Percentiles rank a stretch among this genome's conserved stretches.
These are phyloP conservation scores for Megaceryle torquata DNA, from an alignment of 2,113 vertebrate species.

Conservation along the genomic window DNA sequence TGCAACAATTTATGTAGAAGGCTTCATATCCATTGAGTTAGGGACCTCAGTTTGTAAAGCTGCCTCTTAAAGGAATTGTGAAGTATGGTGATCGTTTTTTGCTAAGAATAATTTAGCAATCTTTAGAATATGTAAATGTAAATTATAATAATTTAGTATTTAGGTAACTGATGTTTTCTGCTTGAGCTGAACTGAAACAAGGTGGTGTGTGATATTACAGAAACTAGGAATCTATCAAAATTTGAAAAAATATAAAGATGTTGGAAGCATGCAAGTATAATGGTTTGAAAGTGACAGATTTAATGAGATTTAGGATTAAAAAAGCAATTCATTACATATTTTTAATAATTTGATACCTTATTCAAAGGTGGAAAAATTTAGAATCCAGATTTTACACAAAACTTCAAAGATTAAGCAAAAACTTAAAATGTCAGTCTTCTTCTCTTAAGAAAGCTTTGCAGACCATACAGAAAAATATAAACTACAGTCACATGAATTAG, in stretches of 20 bases:
- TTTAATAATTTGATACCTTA: neutral
- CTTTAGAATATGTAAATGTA: too few species aligned
- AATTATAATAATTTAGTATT: neutral
- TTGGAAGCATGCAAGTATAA: neutral
- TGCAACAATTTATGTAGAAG: neutral
- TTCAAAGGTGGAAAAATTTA: neutral
- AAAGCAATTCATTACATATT: neutral
- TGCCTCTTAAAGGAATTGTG: neutral
- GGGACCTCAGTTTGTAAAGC: neutral
- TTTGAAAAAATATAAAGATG: neutral
- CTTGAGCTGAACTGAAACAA: neutral
- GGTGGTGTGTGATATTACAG: neutral
- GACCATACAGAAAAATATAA: neutral
- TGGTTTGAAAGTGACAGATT: neutral
- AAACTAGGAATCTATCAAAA: neutral
- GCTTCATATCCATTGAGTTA: neutral
- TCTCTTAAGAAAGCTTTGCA: neutral
- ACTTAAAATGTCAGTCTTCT: neutral
- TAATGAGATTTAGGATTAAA: neutral
- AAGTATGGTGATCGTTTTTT: neutral
- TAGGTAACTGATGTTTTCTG: neutral
- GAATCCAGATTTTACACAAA: neutral
- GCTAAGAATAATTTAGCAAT: neutral
- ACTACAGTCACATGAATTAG: neutral
- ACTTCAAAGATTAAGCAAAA: neutral